Conservation (phyloP, 2,113 vertebrate genomes). For the Gymnocephalus cernua region DNA sequence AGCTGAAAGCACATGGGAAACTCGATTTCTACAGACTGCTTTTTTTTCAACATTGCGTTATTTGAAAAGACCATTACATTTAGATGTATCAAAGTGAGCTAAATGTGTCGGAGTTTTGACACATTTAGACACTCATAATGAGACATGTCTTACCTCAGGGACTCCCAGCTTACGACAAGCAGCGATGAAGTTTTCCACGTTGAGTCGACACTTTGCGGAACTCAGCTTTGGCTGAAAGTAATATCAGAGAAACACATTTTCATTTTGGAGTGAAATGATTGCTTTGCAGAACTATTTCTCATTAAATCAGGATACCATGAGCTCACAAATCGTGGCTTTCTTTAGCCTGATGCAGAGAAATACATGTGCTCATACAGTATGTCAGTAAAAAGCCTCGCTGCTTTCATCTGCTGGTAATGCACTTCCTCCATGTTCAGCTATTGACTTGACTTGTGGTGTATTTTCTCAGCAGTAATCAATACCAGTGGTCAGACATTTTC, state of each 20-base stretch:
- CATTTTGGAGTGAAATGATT: background rate
- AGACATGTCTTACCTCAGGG: conserved; percentile 85
- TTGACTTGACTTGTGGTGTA: no score
- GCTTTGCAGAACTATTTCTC: background rate
- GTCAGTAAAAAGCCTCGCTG: no score
- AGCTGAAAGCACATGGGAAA: conserved; percentile 9
- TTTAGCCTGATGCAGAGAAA: no score
- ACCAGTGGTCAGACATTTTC: no score
- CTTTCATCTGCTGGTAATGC: no score
- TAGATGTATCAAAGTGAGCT: background rate
- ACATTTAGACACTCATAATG: background rate
- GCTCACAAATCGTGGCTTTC: no score
- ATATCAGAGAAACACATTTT: background rate
- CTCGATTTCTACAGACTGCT: background rate
- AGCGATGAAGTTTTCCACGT: conserved; percentile 90
- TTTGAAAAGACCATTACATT: no score
- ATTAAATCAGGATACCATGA: no score
- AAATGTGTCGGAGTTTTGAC: background rate
- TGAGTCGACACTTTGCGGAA: conserved; percentile 87
- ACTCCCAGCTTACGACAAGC: conserved; percentile 92
- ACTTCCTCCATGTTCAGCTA: no score
- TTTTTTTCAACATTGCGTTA: background rate
- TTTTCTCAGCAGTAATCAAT: no score
- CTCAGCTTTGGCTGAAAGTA: conserved; percentile 89
- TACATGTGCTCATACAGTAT: no score